phyloP scores from a whole-genome alignment of 2,113 vertebrate genomes.

The Leucosticte australis region DNA sequence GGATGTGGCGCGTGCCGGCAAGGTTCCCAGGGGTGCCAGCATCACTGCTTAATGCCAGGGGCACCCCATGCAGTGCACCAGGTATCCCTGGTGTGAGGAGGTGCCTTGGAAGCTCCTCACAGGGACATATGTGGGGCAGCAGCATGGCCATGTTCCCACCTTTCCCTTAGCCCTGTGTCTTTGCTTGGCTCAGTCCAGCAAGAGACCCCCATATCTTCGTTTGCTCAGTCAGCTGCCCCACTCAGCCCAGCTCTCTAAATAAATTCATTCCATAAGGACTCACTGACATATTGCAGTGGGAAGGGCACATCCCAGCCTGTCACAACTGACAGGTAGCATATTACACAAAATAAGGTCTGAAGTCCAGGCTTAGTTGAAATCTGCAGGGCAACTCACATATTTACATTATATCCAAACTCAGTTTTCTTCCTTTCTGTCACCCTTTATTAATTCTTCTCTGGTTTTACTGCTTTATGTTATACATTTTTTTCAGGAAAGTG shows the following conservation, averaged over 20 bases:
- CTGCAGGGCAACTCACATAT: not conserved
- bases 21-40: not conserved
- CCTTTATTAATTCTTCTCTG: not conserved
- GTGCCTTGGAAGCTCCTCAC: not conserved
- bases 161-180: rapidly evolving
- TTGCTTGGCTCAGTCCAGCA: not conserved
- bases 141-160: rapidly evolving
- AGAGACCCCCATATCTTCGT: not conserved
- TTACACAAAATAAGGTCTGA: not conserved
- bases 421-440: not conserved
- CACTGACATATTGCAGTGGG: not conserved
- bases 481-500: not conserved
- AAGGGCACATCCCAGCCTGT: not conserved
- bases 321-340: not conserved
- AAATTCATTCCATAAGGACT: not conserved
- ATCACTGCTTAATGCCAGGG: not conserved
- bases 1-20: not conserved
- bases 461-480: not conserved
- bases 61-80: not conserved
- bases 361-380: not conserved
- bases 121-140: rapidly evolving
- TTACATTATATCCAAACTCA: not conserved
- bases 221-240: not conserved
- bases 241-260: not conserved
- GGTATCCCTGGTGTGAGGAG: not conserved